These are phyloP conservation scores for Cheilosia urbana DNA, from an alignment of 2,888 invertebrate species.

Conservation along the genomic window DNA sequence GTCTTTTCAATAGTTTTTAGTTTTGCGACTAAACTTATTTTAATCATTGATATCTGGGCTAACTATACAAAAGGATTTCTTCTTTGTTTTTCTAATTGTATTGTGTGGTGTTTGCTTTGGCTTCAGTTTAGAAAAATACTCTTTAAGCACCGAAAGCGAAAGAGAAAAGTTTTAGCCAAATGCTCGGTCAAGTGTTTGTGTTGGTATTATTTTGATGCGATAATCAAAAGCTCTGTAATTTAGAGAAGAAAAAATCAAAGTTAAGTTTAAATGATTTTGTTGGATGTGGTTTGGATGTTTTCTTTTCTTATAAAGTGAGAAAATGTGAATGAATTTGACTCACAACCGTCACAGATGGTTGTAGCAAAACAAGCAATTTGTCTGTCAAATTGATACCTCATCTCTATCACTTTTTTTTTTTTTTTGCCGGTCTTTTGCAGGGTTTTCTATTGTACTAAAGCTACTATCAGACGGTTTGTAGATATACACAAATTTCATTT, in stretches of 20 bases:
- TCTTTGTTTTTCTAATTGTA: conserved; percentile 59
- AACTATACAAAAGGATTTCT: conserved; percentile 53
- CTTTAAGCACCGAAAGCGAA: conserved; percentile 48
- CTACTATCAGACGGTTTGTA: no score
- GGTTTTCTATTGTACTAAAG: no score
- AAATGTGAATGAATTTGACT: neutral
- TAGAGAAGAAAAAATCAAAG: conserved; percentile 16
- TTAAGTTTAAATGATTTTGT: neutral
- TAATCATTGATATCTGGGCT: conserved; percentile 77
- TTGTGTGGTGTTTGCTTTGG: conserved; percentile 24
- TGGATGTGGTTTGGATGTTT: neutral
- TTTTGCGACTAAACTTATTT: conserved; percentile 76
- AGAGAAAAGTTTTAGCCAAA: conserved; percentile 65
- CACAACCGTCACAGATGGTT: neutral
- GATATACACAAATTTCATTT: no score
- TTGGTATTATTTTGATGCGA: conserved; percentile 48
- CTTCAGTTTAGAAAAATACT: conserved; percentile 47
- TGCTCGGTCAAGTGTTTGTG: conserved; percentile 31
- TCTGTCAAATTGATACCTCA: neutral
- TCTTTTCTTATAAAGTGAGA: neutral
- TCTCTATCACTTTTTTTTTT: neutral
- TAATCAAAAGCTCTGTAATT: conserved; percentile 59
- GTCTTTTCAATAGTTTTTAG: conserved; percentile 58
- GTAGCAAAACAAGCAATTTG: neutral
- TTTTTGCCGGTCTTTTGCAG: no score